Evolutionary conservation across 1,140 invertebrate genomes (phyloP).

Genomic region (Zaprionus gabonicus): DNA sequence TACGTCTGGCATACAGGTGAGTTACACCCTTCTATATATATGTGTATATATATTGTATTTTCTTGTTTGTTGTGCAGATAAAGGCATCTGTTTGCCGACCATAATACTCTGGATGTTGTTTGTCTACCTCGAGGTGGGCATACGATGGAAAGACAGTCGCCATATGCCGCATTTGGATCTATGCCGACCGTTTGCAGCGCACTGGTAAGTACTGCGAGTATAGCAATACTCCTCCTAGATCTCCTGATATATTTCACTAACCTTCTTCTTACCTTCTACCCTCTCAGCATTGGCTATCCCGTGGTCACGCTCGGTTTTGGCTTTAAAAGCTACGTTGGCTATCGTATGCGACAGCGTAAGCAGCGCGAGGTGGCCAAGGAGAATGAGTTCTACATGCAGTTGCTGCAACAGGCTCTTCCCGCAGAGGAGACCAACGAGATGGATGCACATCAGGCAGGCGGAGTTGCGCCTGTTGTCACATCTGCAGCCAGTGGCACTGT

Average conservation of each 20-base stretch:
- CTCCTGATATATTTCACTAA: not conserved
- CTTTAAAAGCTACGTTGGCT: constrained; percentile 97
- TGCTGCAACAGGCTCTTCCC: constrained; percentile 95
- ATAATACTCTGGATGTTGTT: constrained; percentile 97
- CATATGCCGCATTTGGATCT: constrained; percentile 96
- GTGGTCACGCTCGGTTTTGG: constrained; percentile 98
- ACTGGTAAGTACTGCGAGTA: constrained; percentile 89
- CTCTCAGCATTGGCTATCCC: constrained; percentile 96
- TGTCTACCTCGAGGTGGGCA: constrained; percentile 97
- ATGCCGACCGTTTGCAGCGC: constrained; percentile 98
- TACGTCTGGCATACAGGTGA: constrained; percentile 99
- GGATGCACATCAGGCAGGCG: constrained; percentile 32
- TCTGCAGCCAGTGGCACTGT: constrained; percentile 24
- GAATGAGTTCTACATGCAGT: constrained; percentile 97
- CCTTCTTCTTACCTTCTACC: constrained; percentile 11
- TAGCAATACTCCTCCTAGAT: too few species aligned
- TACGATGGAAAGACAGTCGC: constrained; percentile 94
- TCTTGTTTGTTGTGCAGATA: constrained; percentile 86
- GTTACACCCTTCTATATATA: constrained; percentile 3
- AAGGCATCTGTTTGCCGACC: constrained; percentile 97
- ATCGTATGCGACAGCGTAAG: constrained; percentile 95
- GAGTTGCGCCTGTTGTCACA: constrained; percentile 12
- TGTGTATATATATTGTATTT: constrained; percentile 8
- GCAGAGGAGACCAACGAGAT: constrained; percentile 85
- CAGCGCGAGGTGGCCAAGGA: constrained; percentile 97